A percentile compares a stretch with the other conserved stretches of the same genome.
These are phyloP conservation scores for Lophius piscatorius DNA, from an alignment of 2,113 vertebrate species.

Conservation along the genomic window DNA sequence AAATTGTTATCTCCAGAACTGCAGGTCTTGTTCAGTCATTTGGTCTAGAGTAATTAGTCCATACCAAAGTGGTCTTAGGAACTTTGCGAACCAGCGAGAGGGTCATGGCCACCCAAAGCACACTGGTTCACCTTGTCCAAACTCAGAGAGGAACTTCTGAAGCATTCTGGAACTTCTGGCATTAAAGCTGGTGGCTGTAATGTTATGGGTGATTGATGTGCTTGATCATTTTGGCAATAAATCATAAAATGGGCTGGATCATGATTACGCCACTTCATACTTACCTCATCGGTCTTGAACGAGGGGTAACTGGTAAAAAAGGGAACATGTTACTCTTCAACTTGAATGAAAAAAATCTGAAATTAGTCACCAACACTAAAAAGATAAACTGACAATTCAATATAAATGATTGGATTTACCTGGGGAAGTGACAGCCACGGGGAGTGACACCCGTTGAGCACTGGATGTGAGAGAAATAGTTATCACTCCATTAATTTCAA, in stretches of 20 bases:
- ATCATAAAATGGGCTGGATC: neutral
- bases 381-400: neutral
- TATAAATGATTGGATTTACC: constrained; percentile 67
- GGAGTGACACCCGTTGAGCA: constrained; percentile 81
- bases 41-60: too few species aligned
- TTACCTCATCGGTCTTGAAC: constrained; percentile 78
- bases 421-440: constrained; percentile 86
- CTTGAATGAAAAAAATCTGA: neutral
- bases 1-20: too few species aligned
- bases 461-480: constrained; percentile 40
- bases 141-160: too few species aligned
- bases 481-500: neutral
- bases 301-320: constrained; percentile 80
- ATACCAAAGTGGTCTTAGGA: too few species aligned
- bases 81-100: too few species aligned
- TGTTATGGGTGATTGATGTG: too few species aligned
- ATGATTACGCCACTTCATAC: neutral
- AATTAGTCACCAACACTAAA: neutral
- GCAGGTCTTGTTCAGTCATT: too few species aligned
- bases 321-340: constrained; percentile 5
- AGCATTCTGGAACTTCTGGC: too few species aligned
- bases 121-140: too few species aligned
- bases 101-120: too few species aligned
- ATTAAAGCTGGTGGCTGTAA: too few species aligned
- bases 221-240: too few species aligned